phyloP scores from a whole-genome alignment of 2,888 invertebrate genomes.

The Stegana nigrithorax region DNA sequence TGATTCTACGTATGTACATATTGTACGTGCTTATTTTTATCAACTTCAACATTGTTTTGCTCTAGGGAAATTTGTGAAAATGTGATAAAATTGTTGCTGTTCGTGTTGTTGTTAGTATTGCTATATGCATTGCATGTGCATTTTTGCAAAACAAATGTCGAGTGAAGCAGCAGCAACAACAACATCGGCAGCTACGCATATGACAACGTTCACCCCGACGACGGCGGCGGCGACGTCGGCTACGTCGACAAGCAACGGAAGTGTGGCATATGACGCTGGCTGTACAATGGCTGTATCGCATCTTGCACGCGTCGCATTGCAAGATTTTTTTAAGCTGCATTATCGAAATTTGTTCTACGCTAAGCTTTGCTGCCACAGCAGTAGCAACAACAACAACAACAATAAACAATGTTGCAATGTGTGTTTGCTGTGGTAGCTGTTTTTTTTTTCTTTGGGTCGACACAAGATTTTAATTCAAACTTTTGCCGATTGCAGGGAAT shows the following conservation, averaged over 20 bases:
- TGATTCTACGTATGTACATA: constrained; percentile 47
- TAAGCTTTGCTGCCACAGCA: constrained; percentile 43
- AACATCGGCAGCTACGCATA: constrained; percentile 1
- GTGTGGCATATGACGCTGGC: constrained; percentile 21
- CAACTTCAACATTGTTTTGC: constrained; percentile 54
- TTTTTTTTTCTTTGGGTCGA: not conserved
- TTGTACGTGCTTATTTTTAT: constrained; percentile 58
- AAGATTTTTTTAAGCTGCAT: constrained; percentile 18
- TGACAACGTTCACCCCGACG: not conserved
- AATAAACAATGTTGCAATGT: not conserved
- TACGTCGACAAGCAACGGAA: not conserved
- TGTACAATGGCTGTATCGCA: too few relatives aligned
- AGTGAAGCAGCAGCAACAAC: too few relatives aligned
- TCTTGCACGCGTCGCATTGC: constrained; percentile 1
- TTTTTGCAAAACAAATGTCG: constrained; percentile 29
- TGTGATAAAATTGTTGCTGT: constrained; percentile 43
- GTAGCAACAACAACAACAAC: constrained; percentile 9
- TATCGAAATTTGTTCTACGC: not conserved
- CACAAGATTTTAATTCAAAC: not conserved
- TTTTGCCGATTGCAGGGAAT: not conserved
- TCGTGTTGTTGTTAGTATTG: too few relatives aligned
- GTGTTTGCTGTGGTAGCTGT: too few relatives aligned
- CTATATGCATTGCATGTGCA: constrained; percentile 24
- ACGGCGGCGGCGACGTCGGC: not conserved
- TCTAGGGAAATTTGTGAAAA: constrained; percentile 39